Evolutionary conservation across 1,140 invertebrate species (phyloP), one percentile per base, ranked within the genome.

Genomic region (Limonius californicus): DNA sequence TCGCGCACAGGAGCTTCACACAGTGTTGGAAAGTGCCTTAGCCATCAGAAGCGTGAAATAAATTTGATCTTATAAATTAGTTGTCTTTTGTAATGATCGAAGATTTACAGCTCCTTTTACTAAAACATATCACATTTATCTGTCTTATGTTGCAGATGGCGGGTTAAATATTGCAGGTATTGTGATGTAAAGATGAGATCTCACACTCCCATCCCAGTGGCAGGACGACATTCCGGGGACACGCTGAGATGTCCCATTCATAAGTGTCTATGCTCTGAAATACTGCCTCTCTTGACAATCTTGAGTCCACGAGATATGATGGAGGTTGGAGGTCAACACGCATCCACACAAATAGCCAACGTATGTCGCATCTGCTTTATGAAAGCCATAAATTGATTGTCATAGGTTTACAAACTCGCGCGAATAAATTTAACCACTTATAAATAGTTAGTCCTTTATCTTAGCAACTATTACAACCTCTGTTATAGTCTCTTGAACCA

Each of bases 21-120:
- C 8, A 14, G 35, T 14, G 35, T 50, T 50, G n/a, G 1, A 50
- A 50, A 50, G 6, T 50, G 19, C 20, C 18, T 50, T 45, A 45
- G 42, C 4, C 42, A 72, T 70, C 69, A 72, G 69, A 72, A 70
- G 68, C 67, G 70, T 67, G 64, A 69, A 70, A 72, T 70, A 70
- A 70, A 72, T 72, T 70, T 64, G 65, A 67, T 21, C 67, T 62
- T 63, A 72, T 70, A 70, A 72, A 72, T 72, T 69, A 65, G 64
- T 66, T 69, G 70, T 72, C 70, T 68, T 67, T 66, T 66, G 67
- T 70, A 68, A 71, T 71, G 67, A 69, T 55, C 61, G 20, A 57
- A 68, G 66, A 70, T 70, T 70, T 70, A 70, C 69, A 69, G 65
- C 65, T 53, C 35, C 54, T 57, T 53, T 62, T 62, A 62, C 61